phyloP scores from a whole-genome alignment of 2,888 invertebrate genomes.

The Petrolisthes cinctipes region DNA sequence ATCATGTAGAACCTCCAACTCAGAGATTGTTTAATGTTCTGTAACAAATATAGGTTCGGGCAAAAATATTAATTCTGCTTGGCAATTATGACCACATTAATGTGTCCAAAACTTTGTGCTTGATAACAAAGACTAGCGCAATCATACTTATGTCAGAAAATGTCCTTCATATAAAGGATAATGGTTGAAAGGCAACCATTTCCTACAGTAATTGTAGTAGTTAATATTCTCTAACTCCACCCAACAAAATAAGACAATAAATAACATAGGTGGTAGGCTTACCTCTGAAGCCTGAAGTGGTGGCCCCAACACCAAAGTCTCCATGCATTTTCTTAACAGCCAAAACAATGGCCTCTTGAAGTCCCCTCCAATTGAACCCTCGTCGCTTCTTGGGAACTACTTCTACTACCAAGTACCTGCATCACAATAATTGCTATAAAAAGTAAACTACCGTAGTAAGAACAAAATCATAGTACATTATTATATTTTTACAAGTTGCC shows the following conservation, averaged over 20 bases:
- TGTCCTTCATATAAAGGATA: neutral
- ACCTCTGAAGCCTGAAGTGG: conserved; percentile 28
- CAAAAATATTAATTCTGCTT: too few species aligned
- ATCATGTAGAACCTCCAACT: too few species aligned
- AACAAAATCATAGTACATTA: too few species aligned
- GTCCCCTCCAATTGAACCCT: neutral
- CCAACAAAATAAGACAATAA: neutral
- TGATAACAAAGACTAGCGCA: too few species aligned
- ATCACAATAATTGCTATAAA: neutral
- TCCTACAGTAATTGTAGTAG: neutral
- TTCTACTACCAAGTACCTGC: conserved; percentile 43
- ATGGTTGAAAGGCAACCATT: neutral
- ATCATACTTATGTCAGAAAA: too few species aligned
- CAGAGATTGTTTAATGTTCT: too few species aligned
- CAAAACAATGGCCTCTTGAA: conserved; percentile 11
- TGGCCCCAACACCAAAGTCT: conserved; percentile 41
- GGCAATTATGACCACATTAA: too few species aligned
- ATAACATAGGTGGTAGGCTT: neutral
- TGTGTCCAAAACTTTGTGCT: too few species aligned
- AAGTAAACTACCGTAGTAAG: too few species aligned
- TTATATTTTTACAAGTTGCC: too few species aligned
- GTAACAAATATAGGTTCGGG: too few species aligned
- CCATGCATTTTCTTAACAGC: conserved; percentile 38
- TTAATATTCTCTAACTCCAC: neutral
- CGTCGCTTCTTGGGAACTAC: neutral